Evolutionary conservation across 2,797 vertebrate genomes (phyloP), one percentile per base, ranked within the genome.

Genomic region (Molossus alvarezi): DNA sequence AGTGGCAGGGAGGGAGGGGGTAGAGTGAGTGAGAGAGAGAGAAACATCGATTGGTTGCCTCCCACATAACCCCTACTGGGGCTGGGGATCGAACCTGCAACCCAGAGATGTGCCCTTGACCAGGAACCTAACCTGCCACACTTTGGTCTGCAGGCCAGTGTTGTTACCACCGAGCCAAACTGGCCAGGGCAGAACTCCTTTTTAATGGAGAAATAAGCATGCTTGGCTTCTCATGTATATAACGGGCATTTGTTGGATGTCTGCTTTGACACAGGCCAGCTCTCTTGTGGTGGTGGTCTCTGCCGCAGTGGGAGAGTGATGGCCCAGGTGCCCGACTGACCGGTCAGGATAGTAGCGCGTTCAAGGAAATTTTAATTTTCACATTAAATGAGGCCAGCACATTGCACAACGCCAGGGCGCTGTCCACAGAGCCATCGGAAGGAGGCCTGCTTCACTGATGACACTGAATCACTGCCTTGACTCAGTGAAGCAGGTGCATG

Each of bases 331-430:
- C 45, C 67, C 17, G 14, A 0, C 17, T 72, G 67, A 65, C 33
- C 33, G 3, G 3, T 29, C 41, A 58, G 87, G 87, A 41, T 51
- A 25, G 3, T 8, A 9, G 2, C 15, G 1, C 9, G 41, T 62
- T 89, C 45, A 82, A 75, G 87, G 73, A 77, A 67, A 25, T 65
- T 53, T 64, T 71, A 23, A 37, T 23, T 57, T 55, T 10, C 15
- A 20, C 18, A 3, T n/a, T 65, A 21, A 94, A 41, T 27, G 82
- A 69, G 37, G 48, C 45, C 9, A 9, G 13, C 12, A 6, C 14
- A 1, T 58, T 2, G 60, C 25, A 33, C 11, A 64, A 3, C 0
- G 1, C 14, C 9, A 10, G 57, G 23, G 64, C 3, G 0, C 29
- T 25, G 0, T 37, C 17, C 21, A 5, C 9, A 2, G 14, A 11